Percentiles rank a stretch among this genome's conserved stretches.
These are phyloP conservation scores for Cephus cinctus DNA, from an alignment of 1,140 invertebrate genomes.

Conservation along the genomic window DNA sequence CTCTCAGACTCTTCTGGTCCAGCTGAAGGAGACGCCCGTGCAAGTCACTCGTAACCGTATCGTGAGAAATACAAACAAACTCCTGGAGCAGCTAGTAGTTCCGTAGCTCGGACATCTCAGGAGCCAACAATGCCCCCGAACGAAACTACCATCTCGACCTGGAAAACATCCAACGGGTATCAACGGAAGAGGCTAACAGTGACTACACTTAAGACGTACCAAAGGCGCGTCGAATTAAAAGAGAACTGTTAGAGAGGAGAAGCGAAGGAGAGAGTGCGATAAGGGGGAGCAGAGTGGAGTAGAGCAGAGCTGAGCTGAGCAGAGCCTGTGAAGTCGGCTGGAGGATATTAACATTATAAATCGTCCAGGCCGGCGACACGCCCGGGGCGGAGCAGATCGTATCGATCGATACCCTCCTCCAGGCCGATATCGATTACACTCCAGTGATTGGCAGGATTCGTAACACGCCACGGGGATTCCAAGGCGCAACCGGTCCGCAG, in stretches of 20 bases:
- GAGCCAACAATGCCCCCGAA: no score
- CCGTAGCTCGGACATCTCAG: no score
- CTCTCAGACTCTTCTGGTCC: no score
- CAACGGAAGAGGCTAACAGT: no score
- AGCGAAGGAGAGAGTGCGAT: constrained; percentile 2
- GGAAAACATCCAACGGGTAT: no score
- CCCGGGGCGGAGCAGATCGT: constrained; percentile 52
- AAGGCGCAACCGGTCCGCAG: no score
- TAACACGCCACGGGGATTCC: constrained; percentile 48
- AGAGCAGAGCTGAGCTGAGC: no score
- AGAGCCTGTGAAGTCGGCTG: constrained; percentile 19
- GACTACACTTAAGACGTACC: no score
- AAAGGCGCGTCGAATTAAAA: no score
- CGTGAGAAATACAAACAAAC: constrained; percentile 55
- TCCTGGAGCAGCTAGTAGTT: not conserved
- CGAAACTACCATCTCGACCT: no score
- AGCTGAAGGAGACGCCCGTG: no score
- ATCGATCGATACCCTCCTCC: constrained; percentile 48
- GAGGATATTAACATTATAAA: constrained; percentile 54
- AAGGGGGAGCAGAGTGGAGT: constrained; percentile 1
- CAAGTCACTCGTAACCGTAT: constrained; percentile 53
- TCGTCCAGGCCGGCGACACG: constrained; percentile 50
- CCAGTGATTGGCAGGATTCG: constrained; percentile 53
- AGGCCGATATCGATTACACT: constrained; percentile 50
- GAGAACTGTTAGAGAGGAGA: constrained; percentile 12